A percentile compares a stretch with the other conserved stretches of the same genome.
phyloP scores from a whole-genome alignment of 2,888 invertebrate genomes.

The Crossocerus cetratus region DNA sequence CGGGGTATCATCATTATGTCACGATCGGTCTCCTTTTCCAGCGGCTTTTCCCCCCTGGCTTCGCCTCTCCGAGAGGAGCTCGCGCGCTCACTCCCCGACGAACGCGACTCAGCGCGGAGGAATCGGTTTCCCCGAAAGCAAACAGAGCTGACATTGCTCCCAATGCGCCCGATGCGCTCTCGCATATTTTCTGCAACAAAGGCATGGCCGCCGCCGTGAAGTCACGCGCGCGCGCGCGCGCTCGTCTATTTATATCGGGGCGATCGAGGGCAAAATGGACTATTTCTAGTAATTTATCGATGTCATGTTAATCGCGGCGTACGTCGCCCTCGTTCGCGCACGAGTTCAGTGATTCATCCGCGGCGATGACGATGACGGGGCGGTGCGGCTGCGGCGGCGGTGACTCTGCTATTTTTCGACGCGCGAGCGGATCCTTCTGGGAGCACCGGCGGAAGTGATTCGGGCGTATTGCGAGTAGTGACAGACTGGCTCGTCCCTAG shows the following conservation, averaged over 20 bases:
- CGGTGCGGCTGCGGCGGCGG: constrained; percentile 1
- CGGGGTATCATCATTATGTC: constrained; percentile 14
- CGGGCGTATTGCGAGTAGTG: constrained; percentile 8
- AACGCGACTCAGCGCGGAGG: too few species aligned
- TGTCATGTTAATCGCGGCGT: not conserved
- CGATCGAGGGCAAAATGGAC: constrained; percentile 3
- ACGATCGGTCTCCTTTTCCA: constrained; percentile 22
- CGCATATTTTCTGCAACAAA: not conserved
- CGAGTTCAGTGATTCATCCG: constrained; percentile 32
- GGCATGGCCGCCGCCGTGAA: not conserved
- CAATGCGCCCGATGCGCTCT: not conserved
- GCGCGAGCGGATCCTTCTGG: not conserved
- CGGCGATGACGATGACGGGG: constrained; percentile 22
- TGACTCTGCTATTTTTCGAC: constrained; percentile 39
- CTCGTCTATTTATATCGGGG: not conserved
- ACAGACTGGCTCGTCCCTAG: not conserved
- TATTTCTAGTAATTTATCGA: constrained; percentile 5
- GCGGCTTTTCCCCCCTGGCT: not conserved
- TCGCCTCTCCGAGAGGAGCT: too few species aligned
- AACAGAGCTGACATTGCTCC: not conserved
- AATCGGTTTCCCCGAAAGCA: not conserved
- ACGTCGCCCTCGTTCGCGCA: constrained; percentile 8
- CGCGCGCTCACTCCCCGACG: too few species aligned
- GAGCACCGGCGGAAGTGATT: constrained; percentile 38
- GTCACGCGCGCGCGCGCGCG: not conserved